These are phyloP conservation scores for Autographa gamma DNA, from an alignment of 2,888 invertebrate genomes.

Conservation along the genomic window DNA sequence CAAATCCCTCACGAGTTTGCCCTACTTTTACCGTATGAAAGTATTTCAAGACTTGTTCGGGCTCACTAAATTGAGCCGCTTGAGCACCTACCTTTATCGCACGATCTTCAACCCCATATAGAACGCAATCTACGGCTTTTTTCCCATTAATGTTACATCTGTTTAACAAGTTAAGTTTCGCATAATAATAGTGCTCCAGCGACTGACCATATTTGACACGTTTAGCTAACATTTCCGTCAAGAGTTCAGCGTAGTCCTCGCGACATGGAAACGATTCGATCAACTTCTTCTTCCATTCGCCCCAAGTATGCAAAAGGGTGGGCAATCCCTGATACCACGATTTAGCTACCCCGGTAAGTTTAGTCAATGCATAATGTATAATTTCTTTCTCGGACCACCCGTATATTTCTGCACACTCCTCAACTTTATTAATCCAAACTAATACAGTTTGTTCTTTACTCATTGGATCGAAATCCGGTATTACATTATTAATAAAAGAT, in stretches of 20 bases:
- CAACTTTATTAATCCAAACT: neutral
- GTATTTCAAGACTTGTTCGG: constrained; percentile 45
- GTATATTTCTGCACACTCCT: neutral
- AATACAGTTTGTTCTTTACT: neutral
- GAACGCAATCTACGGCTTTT: constrained; percentile 47
- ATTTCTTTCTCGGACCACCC: neutral
- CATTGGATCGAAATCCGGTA: neutral
- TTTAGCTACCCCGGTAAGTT: neutral
- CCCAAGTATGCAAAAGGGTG: neutral
- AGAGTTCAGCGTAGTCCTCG: neutral
- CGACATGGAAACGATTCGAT: neutral
- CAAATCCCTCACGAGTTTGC: constrained; percentile 10
- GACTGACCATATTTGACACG: constrained; percentile 10
- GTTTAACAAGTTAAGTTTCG: constrained; percentile 41
- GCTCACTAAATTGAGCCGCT: constrained; percentile 47
- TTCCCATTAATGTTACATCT: constrained; percentile 37
- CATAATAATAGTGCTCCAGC: constrained; percentile 16
- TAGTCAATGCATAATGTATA: neutral
- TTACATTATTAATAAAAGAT: neutral
- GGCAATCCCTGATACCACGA: neutral
- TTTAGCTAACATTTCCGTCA: constrained; percentile 16
- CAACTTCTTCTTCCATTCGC: neutral
- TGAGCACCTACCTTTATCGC: constrained; percentile 47
- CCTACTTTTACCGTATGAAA: constrained; percentile 39
- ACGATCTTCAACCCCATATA: constrained; percentile 47